These are phyloP conservation scores for Deilephila porcellus DNA, from an alignment of 2,888 invertebrate species.

Conservation along the genomic window DNA sequence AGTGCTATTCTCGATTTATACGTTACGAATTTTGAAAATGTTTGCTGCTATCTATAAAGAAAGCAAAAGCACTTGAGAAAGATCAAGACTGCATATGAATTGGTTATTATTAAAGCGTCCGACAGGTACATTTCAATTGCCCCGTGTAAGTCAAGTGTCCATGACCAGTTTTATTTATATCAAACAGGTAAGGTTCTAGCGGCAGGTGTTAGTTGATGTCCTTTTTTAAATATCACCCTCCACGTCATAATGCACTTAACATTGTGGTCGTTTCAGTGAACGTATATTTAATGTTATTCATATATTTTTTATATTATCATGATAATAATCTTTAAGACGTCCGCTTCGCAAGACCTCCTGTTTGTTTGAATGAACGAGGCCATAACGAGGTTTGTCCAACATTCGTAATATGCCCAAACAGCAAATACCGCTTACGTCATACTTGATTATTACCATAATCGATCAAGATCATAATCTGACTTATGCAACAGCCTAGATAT, in stretches of 20 bases:
- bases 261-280: background rate
- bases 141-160: constrained; percentile 26
- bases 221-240: constrained; percentile 12
- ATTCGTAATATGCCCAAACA: constrained; percentile 59
- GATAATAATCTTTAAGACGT: constrained; percentile 62
- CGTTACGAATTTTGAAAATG: background rate
- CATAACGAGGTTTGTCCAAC: constrained; percentile 65
- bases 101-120: background rate
- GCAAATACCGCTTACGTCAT: constrained; percentile 68
- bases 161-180: constrained; percentile 32
- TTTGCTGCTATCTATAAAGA: background rate
- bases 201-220: constrained; percentile 36
- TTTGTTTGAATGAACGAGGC: constrained; percentile 60
- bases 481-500: constrained; percentile 68
- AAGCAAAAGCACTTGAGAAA: background rate
- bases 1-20: too few species aligned
- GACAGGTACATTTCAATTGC: constrained; percentile 30
- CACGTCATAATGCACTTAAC: background rate
- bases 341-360: constrained; percentile 58
- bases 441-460: constrained; percentile 75
- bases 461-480: constrained; percentile 73
- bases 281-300: constrained; percentile 44
- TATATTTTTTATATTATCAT: constrained; percentile 61
- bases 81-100: background rate
- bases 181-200: constrained; percentile 28